Evolutionary conservation across 2,888 invertebrate genomes (phyloP), one percentile per base, ranked within the genome.

Genomic region (Leptopilina drosophilae): DNA sequence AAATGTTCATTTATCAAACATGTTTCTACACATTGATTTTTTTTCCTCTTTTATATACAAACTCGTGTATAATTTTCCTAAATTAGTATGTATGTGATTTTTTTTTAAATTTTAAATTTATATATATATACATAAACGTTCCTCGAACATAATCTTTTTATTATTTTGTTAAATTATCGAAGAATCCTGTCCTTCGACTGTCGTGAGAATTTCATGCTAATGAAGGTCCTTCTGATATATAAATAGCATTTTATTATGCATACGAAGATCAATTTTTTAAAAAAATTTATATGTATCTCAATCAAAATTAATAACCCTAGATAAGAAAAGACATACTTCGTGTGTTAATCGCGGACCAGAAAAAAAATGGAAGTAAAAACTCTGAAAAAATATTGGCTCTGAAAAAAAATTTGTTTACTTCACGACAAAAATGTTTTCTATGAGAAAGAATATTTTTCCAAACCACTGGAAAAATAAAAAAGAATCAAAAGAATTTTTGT

Each of bases 331-430:
- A 33, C 33, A 33, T 33, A 2, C 33, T 20, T 33, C 33, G 33
- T 33, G 2, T 33, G 33, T 33, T 33, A 33, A 33, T 33, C 33
- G 33, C 33, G 5, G 33, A 33, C 33, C 33, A 42, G 20, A 42
- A 42, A 62, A 42, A 62, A 89, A 82, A 64, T 90, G 90, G 73
- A 88, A 89, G 5, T 42, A 42, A 42, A 42, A 42, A 42, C 1
- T 42, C 84, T 42, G 89, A 88, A 77, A 82, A 87, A 46, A n/a
- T n/a, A n/a, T 80, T 0, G 86, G 85, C 76, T 85, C 88, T 62
- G 86, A 85, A n/a, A 84, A 84, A 49, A 73, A 88, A 5, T 85
- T 87, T 11, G 66, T 83, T 14, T 90, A 89, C 88, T 90, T 87
- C 76, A 87, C 85, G 0, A 33, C 33, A 33, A 33, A 33, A 33